Evolutionary conservation across 2,888 invertebrate species (phyloP).

Genomic region (Drosophila incognita): DNA sequence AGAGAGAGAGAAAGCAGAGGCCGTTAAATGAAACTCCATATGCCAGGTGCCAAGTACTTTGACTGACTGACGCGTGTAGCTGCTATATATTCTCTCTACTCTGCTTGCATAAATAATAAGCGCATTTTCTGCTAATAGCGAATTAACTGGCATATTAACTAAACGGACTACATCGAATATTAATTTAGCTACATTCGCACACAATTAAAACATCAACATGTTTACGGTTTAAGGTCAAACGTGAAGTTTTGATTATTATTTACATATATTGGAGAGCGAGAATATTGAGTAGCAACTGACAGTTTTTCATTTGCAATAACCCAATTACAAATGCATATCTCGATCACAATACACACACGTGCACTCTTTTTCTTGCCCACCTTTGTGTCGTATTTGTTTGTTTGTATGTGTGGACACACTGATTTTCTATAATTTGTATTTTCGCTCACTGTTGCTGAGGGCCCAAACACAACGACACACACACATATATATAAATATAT

Average conservation of each 20-base stretch:
- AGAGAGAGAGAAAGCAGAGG: conserved; percentile 4
- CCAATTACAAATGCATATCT: conserved; percentile 38
- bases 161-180: background rate
- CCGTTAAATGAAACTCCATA: conserved; percentile 30
- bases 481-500: conserved; percentile 6
- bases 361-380: conserved; percentile 33
- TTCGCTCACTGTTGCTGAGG: conserved; percentile 68
- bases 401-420: conserved; percentile 38
- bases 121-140: conserved; percentile 1
- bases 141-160: background rate
- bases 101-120: conserved; percentile 35
- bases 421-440: conserved; percentile 57
- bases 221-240: conserved; percentile 43
- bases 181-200: conserved; percentile 1
- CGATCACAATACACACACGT: conserved; percentile 20
- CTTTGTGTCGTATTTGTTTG: conserved; percentile 28
- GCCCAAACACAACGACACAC: conserved; percentile 36
- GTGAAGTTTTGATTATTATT: conserved; percentile 9
- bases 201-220: conserved; percentile 40
- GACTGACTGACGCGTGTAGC: conserved; percentile 19
- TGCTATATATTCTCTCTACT: conserved; percentile 23
- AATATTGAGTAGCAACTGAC: conserved; percentile 6
- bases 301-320: conserved; percentile 29
- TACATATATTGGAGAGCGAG: conserved; percentile 7
- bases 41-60: conserved; percentile 47